Percentiles rank a stretch among this genome's conserved stretches.
Evolutionary conservation across 2,888 invertebrate genomes (phyloP).

Genomic region (Plagiodera versicolora): DNA sequence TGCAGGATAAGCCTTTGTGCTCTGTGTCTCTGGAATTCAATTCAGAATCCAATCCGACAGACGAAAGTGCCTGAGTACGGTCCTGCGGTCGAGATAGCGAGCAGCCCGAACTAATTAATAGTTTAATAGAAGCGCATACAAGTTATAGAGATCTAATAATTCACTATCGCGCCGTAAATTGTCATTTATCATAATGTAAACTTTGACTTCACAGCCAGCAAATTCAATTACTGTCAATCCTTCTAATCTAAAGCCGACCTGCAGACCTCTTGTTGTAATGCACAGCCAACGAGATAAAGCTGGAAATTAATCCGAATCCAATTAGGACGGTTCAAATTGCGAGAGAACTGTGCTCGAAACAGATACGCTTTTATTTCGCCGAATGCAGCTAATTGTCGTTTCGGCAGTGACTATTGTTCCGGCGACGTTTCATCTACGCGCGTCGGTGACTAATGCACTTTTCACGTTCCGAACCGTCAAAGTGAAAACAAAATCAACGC

Average conservation of each 20-base stretch:
- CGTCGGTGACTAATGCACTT: background rate
- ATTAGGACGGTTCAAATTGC: slow-evolving; percentile 36
- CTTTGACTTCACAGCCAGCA: slow-evolving; percentile 52
- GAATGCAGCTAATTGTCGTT: slow-evolving; percentile 20
- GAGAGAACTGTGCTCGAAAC: slow-evolving; percentile 22
- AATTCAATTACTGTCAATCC: slow-evolving; percentile 52
- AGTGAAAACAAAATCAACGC: too few relatives aligned
- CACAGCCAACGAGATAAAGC: slow-evolving; percentile 37
- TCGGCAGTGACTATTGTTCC: slow-evolving; percentile 3
- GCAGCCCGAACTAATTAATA: slow-evolving; percentile 45
- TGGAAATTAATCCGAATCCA: slow-evolving; percentile 43
- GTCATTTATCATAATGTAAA: slow-evolving; percentile 55
- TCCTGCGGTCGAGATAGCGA: background rate
- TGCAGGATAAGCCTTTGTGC: too few relatives aligned
- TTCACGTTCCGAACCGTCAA: too few relatives aligned
- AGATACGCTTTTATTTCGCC: slow-evolving; percentile 25
- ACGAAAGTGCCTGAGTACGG: slow-evolving; percentile 3
- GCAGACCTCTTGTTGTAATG: slow-evolving; percentile 38
- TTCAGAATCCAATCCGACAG: background rate
- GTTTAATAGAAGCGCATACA: slow-evolving; percentile 48
- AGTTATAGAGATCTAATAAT: slow-evolving; percentile 51
- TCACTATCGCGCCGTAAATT: slow-evolving; percentile 52
- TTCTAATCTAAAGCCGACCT: slow-evolving; percentile 40
- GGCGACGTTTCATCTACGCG: background rate
- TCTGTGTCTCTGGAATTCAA: too few relatives aligned